phyloP scores from a whole-genome alignment of 2,888 invertebrate genomes.

The Melieria omissa region DNA sequence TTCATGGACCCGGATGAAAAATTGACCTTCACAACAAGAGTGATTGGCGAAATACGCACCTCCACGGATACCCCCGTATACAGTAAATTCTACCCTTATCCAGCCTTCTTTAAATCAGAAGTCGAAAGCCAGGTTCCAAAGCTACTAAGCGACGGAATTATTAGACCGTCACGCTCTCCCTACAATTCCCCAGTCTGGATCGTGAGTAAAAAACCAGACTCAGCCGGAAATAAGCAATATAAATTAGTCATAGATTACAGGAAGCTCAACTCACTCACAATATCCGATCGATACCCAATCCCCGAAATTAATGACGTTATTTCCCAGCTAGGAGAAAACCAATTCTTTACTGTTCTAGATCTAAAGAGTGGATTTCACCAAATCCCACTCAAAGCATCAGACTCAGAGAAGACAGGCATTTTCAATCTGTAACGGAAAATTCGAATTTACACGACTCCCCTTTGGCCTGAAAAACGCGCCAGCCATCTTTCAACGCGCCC shows the following conservation, averaged over 20 bases:
- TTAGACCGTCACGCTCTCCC: not conserved
- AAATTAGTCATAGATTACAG: constrained; percentile 36
- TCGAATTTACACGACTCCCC: no score
- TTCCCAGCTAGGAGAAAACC: constrained; percentile 8
- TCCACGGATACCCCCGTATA: constrained; percentile 19
- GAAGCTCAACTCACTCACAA: constrained; percentile 31
- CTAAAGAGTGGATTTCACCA: constrained; percentile 25
- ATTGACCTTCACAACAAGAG: constrained; percentile 4
- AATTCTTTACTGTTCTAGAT: constrained; percentile 25
- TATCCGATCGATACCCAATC: constrained; percentile 30
- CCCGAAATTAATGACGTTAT: constrained; percentile 18
- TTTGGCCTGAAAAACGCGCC: no score
- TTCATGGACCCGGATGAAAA: not conserved
- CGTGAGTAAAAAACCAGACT: no score
- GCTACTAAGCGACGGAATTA: not conserved
- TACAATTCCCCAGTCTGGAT: constrained; percentile 5
- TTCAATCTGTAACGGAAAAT: no score
- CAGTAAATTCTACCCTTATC: constrained; percentile 29
- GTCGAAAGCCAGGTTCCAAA: constrained; percentile 18
- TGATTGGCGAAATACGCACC: constrained; percentile 14
- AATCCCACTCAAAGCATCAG: no score
- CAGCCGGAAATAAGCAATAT: constrained; percentile 22
- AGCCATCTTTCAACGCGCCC: no score
- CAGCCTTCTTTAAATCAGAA: constrained; percentile 22
- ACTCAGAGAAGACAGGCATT: no score